A percentile compares a stretch with the other conserved stretches of the same genome.
phyloP scores from a whole-genome alignment of 2,888 invertebrate genomes.

The Gastrophysa polygoni region DNA sequence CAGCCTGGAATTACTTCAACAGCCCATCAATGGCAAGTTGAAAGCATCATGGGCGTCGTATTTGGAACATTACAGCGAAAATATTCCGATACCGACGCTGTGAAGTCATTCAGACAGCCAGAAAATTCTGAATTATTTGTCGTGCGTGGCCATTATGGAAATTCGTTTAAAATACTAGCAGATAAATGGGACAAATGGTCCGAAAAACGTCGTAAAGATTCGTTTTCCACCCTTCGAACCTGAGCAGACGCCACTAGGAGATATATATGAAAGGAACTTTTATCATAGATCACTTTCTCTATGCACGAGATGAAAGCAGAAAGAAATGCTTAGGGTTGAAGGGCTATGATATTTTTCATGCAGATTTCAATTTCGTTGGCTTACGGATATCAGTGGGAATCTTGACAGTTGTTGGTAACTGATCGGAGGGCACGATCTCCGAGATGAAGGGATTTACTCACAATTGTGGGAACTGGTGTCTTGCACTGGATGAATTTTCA shows the following conservation, averaged over 20 bases:
- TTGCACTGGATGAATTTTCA: too few species aligned
- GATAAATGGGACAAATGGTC: conserved; percentile 51
- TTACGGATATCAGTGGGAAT: neutral
- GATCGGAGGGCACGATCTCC: neutral
- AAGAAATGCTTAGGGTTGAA: conserved; percentile 1
- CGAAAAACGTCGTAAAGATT: conserved; percentile 48
- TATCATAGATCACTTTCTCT: conserved; percentile 25
- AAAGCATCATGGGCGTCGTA: conserved; percentile 16
- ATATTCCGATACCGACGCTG: conserved; percentile 33
- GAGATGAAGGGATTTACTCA: neutral
- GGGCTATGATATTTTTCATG: conserved; percentile 5
- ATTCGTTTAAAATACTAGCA: conserved; percentile 48
- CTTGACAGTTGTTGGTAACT: conserved; percentile 1
- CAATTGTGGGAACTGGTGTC: neutral
- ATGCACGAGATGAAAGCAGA: neutral
- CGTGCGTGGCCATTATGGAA: conserved; percentile 49
- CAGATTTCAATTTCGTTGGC: neutral
- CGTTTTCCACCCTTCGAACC: conserved; percentile 30
- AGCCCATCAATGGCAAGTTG: conserved; percentile 10
- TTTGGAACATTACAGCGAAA: conserved; percentile 25
- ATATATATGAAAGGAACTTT: conserved; percentile 27
- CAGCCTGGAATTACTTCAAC: neutral
- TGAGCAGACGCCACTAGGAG: conserved; percentile 28
- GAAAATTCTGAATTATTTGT: conserved; percentile 46
- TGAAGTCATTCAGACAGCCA: conserved; percentile 36